These are phyloP conservation scores for Drosophila robusta DNA, from an alignment of 2,888 invertebrate species.

Conservation along the genomic window DNA sequence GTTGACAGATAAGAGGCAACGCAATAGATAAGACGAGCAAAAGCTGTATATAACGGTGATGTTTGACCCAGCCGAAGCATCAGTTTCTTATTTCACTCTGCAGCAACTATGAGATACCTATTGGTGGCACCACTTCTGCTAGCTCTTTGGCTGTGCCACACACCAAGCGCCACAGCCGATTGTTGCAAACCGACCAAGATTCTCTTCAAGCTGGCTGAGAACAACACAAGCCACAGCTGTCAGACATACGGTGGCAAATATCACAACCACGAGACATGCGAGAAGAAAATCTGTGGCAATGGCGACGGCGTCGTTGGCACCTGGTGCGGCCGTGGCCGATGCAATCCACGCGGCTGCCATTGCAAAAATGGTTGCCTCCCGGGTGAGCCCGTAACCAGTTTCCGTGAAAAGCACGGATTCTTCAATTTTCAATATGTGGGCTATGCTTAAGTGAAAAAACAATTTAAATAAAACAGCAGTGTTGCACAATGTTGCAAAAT, in stretches of 20 bases:
- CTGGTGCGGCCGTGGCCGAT: conserved; percentile 46
- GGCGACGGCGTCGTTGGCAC: conserved; percentile 33
- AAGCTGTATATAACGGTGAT: conserved; percentile 8
- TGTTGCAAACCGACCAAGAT: conserved; percentile 54
- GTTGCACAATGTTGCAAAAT: conserved; percentile 4
- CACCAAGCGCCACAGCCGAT: conserved; percentile 23
- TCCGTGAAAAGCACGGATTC: conserved; percentile 37
- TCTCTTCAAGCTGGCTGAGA: conserved; percentile 29
- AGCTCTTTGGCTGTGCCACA: conserved; percentile 26
- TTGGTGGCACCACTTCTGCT: neutral
- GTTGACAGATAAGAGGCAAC: neutral
- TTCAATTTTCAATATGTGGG: conserved; percentile 45
- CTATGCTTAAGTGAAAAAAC: neutral
- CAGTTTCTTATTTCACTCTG: neutral
- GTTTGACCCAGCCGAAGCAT: neutral
- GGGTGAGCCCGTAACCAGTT: conserved; percentile 25
- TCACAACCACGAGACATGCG: conserved; percentile 30
- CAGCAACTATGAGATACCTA: conserved; percentile 7
- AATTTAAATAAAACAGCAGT: neutral
- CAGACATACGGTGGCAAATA: conserved; percentile 48
- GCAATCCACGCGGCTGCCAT: conserved; percentile 45
- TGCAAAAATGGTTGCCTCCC: conserved; percentile 44
- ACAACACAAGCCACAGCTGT: conserved; percentile 21
- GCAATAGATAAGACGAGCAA: neutral
- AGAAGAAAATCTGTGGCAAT: conserved; percentile 44